phyloP scores from a whole-genome alignment of 2,888 invertebrate genomes.

The Luperina testacea region DNA sequence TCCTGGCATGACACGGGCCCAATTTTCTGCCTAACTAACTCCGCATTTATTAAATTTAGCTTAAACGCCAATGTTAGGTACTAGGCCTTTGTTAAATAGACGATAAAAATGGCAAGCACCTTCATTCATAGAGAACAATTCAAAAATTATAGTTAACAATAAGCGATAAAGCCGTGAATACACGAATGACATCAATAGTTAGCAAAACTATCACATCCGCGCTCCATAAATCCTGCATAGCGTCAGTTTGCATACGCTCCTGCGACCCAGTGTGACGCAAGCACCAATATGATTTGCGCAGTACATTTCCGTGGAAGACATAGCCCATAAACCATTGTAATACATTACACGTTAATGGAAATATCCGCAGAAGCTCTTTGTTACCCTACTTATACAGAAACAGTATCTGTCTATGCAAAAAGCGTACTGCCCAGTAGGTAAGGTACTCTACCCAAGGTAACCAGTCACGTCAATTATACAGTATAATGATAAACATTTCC shows the following conservation, averaged over 20 bases:
- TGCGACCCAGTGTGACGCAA: constrained; percentile 71
- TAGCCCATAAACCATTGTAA: constrained; percentile 56
- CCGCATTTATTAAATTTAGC: constrained; percentile 36
- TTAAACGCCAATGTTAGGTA: constrained; percentile 39
- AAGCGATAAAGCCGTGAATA: constrained; percentile 56
- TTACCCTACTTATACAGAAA: constrained; percentile 66
- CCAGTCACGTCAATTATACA: constrained; percentile 75
- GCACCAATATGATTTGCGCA: constrained; percentile 70
- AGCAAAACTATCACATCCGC: constrained; percentile 74
- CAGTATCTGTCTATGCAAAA: constrained; percentile 66
- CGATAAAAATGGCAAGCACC: constrained; percentile 39
- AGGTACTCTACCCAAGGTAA: constrained; percentile 79
- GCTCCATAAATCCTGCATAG: constrained; percentile 66
- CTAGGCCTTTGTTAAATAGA: constrained; percentile 35
- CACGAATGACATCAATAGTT: constrained; percentile 64
- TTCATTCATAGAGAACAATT: constrained; percentile 54
- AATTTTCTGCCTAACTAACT: constrained; percentile 51
- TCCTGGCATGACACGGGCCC: constrained; percentile 11
- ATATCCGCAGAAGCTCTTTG: constrained; percentile 67
- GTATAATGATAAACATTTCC: constrained; percentile 81
- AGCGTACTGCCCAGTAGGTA: constrained; percentile 67
- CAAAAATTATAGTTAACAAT: constrained; percentile 62
- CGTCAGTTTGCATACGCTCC: constrained; percentile 67
- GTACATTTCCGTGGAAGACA: constrained; percentile 73
- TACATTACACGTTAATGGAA: constrained; percentile 42